Evolutionary conservation across 2,797 vertebrate genomes (phyloP), one percentile per base, ranked within the genome.

Genomic region (Siniperca undulata): DNA sequence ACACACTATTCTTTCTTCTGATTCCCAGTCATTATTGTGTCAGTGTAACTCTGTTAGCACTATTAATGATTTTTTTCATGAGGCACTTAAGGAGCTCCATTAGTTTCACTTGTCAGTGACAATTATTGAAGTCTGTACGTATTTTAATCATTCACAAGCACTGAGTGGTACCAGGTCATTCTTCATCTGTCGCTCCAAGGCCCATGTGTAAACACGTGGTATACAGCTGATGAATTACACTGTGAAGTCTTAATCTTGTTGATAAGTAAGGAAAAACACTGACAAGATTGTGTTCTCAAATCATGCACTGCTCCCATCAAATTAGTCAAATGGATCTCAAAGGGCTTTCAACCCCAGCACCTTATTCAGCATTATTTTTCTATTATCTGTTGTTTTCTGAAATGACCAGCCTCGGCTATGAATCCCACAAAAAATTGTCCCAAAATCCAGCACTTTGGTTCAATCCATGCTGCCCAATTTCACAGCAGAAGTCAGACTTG

Each of bases 121-220:
- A 82, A 80, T 85, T 88, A 90, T 89, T 85, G 77, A 87, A 84
- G 62, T 88, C 77, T 62, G 76, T 76, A 66, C 80, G 86, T 78
- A 74, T 84, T 86, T 82, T 80, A 80, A 81, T 91, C 83, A 77
- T 52, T 88, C 70, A 74, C 60, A 59, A 78, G 73, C 71, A 58
- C 62, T 66, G 61, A 69, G 80, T n/a, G 7, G 13, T 13, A 78
- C 74, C 66, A 11, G 44, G 8, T 74, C 81, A 71, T 91, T 82
- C 68, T n/a, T 90, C 86, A 81, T 70, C 40, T 8, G 1, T 70
- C 0, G 48, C 90, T 77, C 58, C 62, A 1, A 87, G 88, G 68
- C 20, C 50, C 3, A 53, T 30, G 58, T 58, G 46, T 34, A 74
- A 78, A 59, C 70, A 0, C 0, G 0, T 36, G n/a, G 46, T 62